phyloP scores from a whole-genome alignment of 2,797 vertebrate genomes.

The Diceros bicornis region DNA sequence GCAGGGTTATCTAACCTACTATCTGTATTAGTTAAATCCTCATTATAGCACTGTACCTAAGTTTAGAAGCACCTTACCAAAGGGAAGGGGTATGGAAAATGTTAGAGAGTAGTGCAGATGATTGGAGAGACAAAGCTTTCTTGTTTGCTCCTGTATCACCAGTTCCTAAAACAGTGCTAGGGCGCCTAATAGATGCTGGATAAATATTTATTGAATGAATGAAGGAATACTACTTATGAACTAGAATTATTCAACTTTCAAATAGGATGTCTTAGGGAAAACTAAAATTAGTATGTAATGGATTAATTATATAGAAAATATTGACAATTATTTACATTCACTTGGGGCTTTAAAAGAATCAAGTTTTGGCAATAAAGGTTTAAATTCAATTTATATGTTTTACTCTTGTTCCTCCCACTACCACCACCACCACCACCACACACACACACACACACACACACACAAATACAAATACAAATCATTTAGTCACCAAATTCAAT shows the following conservation, averaged over 20 bases:
- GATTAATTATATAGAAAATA: constrained; percentile 19
- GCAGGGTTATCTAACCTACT: constrained; percentile 7
- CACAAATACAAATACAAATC: neutral
- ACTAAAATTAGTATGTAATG: constrained; percentile 9
- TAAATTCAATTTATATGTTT: constrained; percentile 41
- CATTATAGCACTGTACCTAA: neutral
- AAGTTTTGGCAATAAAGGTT: constrained; percentile 16
- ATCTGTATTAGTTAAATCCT: constrained; percentile 14
- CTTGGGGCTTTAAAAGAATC: constrained; percentile 29
- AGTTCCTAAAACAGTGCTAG: constrained; percentile 20
- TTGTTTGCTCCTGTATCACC: neutral
- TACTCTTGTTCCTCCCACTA: neutral
- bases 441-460: neutral
- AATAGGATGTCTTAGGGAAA: constrained; percentile 47
- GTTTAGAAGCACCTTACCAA: constrained; percentile 36
- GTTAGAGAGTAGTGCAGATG: neutral
- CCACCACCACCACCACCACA: accelerated
- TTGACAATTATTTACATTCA: constrained; percentile 9
- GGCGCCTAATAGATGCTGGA: neutral
- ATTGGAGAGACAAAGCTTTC: neutral
- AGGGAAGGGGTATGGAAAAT: neutral
- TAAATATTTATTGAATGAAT: constrained; percentile 51
- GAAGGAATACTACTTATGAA: neutral
- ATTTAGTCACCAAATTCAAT: neutral
- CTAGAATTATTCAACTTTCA: constrained; percentile 15